Evolutionary conservation across 1,140 invertebrate species (phyloP).

Genomic region (Orius laevigatus): DNA sequence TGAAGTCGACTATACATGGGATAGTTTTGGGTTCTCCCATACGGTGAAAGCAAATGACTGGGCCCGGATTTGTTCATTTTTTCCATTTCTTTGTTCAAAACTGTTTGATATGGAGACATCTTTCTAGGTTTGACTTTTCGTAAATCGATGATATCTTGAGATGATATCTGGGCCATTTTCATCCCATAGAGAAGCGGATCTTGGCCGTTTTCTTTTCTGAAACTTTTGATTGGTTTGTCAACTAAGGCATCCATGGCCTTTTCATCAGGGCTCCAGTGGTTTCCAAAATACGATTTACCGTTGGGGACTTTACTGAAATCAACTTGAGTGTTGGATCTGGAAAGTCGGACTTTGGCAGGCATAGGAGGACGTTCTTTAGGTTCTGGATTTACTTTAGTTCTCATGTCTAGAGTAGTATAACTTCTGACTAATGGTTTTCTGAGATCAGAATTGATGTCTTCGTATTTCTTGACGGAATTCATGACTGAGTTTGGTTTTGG

Average conservation of each 20-base stretch:
- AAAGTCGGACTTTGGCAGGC: conserved; percentile 3
- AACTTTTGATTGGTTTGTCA: not conserved
- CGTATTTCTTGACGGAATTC: not conserved
- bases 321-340: conserved; percentile 13
- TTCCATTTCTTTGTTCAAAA: no score
- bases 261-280: not conserved
- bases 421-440: conserved; percentile 9
- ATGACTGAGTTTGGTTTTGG: not conserved
- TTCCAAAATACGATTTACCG: not conserved
- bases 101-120: no score
- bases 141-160: not conserved
- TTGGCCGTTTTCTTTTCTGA: not conserved
- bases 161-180: not conserved
- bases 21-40: no score
- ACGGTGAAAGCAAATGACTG: no score
- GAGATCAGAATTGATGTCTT: conserved; percentile 7
- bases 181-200: not conserved
- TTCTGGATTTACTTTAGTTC: conserved; percentile 4
- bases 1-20: no score
- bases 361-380: not conserved
- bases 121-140: no score
- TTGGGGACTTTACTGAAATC: conserved; percentile 2
- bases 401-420: conserved; percentile 9
- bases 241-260: not conserved
- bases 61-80: no score